Base-by-base conservation (phyloP, 2,113 vertebrate species). In the Zosterops borbonicus region DNA sequence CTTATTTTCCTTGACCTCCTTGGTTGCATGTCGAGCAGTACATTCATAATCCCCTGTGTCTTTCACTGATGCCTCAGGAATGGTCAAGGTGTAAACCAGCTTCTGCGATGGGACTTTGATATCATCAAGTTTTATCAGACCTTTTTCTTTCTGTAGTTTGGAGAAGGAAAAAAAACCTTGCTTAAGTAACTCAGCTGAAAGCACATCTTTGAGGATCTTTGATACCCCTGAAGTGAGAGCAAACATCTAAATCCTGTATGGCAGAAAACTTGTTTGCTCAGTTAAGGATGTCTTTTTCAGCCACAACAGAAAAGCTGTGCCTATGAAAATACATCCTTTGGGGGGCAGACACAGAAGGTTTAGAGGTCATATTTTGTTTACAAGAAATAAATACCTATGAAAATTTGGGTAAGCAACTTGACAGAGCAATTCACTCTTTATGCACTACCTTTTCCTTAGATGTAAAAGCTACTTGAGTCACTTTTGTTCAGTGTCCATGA, bases 1-100 rank as follows among this genome's bases (percentile, higher is more conserved):
- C 97, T 98, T 99, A 41, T 98, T 98, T 93, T 99, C 98, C 84
- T 97, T 98, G 75, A 98, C 98, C 29, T 98, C 98, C 91, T 95
- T 98, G 37, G 98, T 98, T 63, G 99, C 98, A 76, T 99, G 98
- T 8, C 97, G 98, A 92, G 99, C 99, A 59, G 98, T 98, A 86
- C 99, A 99, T 35, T 98, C 98, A 28, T 99, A 99, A 87, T 98
- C 98, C 53, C 99, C 99, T 9, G 98, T 98, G 97, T 99, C 99
- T 92, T 99, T 99, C 92, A 98, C 94, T 4, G 99, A 98, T 70
- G 98, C 99, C 64, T 99, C 96, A 5, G 98, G 97, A 95, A 99
- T 98, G 5, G 97, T 99, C 97, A 99, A 92, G 4, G 98, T 99
- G 96, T 99, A 99, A 87, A 98, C 94, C 97, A 98, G 55, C 78